Conservation (phyloP, 2,888 invertebrate species). For the Eupithecia dodoneata region DNA sequence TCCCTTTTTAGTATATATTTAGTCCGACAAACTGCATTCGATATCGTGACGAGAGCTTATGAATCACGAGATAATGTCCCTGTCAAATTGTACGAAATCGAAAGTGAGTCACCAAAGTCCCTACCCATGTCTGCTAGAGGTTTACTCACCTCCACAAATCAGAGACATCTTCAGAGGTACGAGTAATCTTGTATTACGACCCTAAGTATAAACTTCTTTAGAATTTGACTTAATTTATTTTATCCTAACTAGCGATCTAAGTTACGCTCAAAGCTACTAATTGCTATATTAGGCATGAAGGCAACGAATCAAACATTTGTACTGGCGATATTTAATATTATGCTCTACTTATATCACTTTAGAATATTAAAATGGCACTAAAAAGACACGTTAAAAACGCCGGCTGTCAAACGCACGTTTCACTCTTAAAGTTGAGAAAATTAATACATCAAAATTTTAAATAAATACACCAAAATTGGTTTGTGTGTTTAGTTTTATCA, state of each 20-base stretch:
- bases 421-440: slow-evolving; percentile 57
- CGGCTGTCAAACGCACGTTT: slow-evolving; percentile 34
- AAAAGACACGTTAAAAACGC: slow-evolving; percentile 72
- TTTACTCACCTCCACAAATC: slow-evolving; percentile 79
- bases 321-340: slow-evolving; percentile 76
- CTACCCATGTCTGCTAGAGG: slow-evolving; percentile 33
- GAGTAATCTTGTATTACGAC: slow-evolving; percentile 54
- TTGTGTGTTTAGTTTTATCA: slow-evolving; percentile 47
- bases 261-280: slow-evolving; percentile 65
- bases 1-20: neutral
- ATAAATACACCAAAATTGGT: slow-evolving; percentile 65
- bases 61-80: slow-evolving; percentile 45
- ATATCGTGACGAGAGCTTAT: slow-evolving; percentile 45
- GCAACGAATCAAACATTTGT: slow-evolving; percentile 79
- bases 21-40: slow-evolving; percentile 34
- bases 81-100: slow-evolving; percentile 38
- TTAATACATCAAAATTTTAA: slow-evolving; percentile 76
- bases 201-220: slow-evolving; percentile 48
- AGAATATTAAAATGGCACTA: slow-evolving; percentile 77
- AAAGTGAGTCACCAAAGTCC: slow-evolving; percentile 42
- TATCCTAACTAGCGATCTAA: slow-evolving; percentile 74
- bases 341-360: slow-evolving; percentile 70
- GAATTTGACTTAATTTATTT: slow-evolving; percentile 41
- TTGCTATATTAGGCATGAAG: slow-evolving; percentile 75
- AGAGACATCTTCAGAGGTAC: slow-evolving; percentile 72